Evolutionary conservation across 2,797 vertebrate species (phyloP).

Genomic region (Rhinophrynus dorsalis): DNA sequence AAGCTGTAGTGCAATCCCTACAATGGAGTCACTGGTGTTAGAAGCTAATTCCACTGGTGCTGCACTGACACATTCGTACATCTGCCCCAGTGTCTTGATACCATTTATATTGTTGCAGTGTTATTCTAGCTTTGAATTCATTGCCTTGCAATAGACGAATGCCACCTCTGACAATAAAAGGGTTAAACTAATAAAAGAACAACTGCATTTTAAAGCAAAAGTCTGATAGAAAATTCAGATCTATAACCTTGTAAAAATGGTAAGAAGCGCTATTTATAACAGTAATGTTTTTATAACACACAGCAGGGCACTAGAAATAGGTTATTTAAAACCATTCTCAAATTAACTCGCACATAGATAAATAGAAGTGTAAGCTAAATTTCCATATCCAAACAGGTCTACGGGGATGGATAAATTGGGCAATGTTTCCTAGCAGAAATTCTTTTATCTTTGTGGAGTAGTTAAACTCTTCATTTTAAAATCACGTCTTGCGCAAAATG

Average conservation of each 20-base stretch:
- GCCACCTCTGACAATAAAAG: constrained; percentile 27
- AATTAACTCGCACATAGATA: constrained; percentile 37
- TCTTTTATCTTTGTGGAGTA: constrained; percentile 28
- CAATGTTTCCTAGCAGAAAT: constrained; percentile 26
- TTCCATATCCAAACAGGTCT: constrained; percentile 31
- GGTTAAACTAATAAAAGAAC: too few relatives aligned
- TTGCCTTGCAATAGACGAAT: too few relatives aligned
- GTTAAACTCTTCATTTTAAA: constrained; percentile 19
- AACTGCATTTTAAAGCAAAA: constrained; percentile 11
- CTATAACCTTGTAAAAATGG: too few relatives aligned
- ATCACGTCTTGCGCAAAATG: too few relatives aligned
- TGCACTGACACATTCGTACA: too few relatives aligned
- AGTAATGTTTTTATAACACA: constrained; percentile 20
- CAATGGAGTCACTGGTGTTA: too few relatives aligned
- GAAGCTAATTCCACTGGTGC: too few relatives aligned
- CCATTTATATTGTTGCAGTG: too few relatives aligned
- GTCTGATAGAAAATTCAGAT: constrained; percentile 25
- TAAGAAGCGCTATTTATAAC: constrained; percentile 27
- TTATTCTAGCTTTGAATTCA: too few relatives aligned
- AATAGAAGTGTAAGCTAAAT: constrained; percentile 35
- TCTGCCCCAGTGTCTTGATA: too few relatives aligned
- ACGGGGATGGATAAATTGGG: constrained; percentile 18
- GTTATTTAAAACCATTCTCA: constrained; percentile 30
- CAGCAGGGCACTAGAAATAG: constrained; percentile 18
- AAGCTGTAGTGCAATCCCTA: too few relatives aligned